These are phyloP conservation scores for Pterobdella sp. DNA, from an alignment of 2,888 invertebrate genomes.

Conservation along the genomic window DNA sequence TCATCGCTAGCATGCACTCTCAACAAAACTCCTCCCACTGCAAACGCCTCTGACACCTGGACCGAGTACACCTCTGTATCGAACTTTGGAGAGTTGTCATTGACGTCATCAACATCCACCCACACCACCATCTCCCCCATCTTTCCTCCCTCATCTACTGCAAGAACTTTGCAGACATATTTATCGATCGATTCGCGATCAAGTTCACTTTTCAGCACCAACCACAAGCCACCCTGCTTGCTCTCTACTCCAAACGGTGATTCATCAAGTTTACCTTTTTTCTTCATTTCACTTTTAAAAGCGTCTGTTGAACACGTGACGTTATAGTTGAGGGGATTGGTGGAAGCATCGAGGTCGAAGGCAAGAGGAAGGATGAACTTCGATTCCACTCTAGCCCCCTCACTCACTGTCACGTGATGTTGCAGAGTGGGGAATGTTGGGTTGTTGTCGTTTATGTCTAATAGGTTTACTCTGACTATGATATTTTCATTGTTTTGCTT, in stretches of 20 bases:
- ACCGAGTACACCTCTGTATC: slow-evolving; percentile 15
- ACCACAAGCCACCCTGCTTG: not conserved
- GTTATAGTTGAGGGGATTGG: not conserved
- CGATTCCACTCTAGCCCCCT: not conserved
- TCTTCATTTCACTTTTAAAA: not conserved
- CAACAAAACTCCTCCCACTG: slow-evolving; percentile 12
- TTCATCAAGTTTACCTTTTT: not conserved
- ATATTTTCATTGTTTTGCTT: not conserved
- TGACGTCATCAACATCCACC: slow-evolving; percentile 17
- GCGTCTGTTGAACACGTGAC: too few species aligned
- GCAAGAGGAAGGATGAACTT: slow-evolving; percentile 6
- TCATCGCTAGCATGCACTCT: slow-evolving; percentile 19
- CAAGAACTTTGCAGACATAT: not conserved
- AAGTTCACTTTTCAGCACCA: not conserved
- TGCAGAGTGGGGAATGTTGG: slow-evolving; percentile 3
- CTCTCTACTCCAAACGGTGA: not conserved
- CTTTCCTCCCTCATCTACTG: slow-evolving; percentile 14
- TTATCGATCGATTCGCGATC: not conserved
- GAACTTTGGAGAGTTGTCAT: slow-evolving; percentile 21
- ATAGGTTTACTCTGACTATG: slow-evolving; percentile 9
- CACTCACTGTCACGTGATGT: not conserved
- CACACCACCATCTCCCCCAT: slow-evolving; percentile 3
- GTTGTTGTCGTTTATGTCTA: slow-evolving; percentile 23
- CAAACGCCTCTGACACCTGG: slow-evolving; percentile 9
- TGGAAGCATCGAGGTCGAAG: slow-evolving; percentile 1